Evolutionary conservation across 2,888 invertebrate genomes (phyloP), one percentile per base, ranked within the genome.

Genomic region (Agrochola circellaris): DNA sequence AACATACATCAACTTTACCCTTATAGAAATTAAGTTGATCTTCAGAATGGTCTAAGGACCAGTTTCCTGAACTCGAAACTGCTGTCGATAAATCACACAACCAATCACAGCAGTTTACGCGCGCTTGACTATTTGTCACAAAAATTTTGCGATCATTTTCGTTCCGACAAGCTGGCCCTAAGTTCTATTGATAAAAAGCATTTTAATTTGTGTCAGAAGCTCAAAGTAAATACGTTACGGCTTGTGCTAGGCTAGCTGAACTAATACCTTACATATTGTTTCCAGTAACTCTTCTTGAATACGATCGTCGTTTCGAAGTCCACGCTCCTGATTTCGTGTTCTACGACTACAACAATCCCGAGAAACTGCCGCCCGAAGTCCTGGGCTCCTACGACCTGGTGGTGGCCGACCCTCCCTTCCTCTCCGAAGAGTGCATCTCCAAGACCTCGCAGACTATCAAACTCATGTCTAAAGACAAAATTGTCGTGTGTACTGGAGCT

Each of bases 321-420:
- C 98, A 97, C 92, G 98, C 98, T 3, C 95, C 97, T 1, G 98
- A 99, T 92, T 99, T 98, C 94, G 96, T 98, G 61, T 97, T 97
- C 84, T 99, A 99, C 91, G 99, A 99, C 94, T 99, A 99, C 93
- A 99, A 98, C 89, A 93, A 95, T 20, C 99, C 99, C 1, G 97
- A 98, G 20, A 97, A 97, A 68, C 90, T 98, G 23, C 97, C 98
- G 0, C 92, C 96, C 54, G 97, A 98, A 20, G 94, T 97, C 23
- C 88, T 95, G 2, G 95, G 95, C 38, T 92, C 95, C 66, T 99
- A 98, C 93, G 98, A 99, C 94, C 92, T 99, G 42, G 98, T 99
- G 1, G 97, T 99, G 73, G 99, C 98, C 0, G 99, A 99, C 95
- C 99, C 99, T 1, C 99, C 99, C 0, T 99, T 99, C 94, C 96